Evolutionary conservation across 1,140 invertebrate genomes (phyloP).

Genomic region (Eciton burchellii): DNA sequence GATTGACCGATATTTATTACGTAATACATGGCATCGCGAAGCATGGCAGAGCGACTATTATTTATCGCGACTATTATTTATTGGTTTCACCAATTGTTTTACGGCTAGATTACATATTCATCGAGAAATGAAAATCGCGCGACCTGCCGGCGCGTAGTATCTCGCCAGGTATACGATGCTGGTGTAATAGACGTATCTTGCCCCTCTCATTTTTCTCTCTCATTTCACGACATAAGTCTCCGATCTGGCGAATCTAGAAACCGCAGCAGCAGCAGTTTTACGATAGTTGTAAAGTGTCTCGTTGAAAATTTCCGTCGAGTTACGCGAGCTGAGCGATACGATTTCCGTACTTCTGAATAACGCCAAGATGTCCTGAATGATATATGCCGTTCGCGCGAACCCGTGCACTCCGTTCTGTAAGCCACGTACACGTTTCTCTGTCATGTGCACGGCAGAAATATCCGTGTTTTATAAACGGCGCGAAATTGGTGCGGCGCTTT

Average conservation of each 20-base stretch:
- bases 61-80: slow-evolving; percentile 14
- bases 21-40: not conserved
- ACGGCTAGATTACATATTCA: slow-evolving; percentile 34
- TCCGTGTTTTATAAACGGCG: slow-evolving; percentile 26
- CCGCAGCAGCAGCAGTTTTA: slow-evolving; percentile 4
- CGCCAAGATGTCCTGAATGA: slow-evolving; percentile 31
- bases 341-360: slow-evolving; percentile 7
- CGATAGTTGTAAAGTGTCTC: slow-evolving; percentile 23
- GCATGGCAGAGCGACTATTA: slow-evolving; percentile 6
- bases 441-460: slow-evolving; percentile 7
- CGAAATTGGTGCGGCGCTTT: slow-evolving; percentile 1
- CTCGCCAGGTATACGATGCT: not conserved
- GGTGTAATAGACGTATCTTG: not conserved
- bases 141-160: not conserved
- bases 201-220: not conserved
- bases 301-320: slow-evolving; percentile 30
- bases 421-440: not conserved
- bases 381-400: not conserved
- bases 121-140: slow-evolving; percentile 24
- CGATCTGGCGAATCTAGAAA: not conserved
- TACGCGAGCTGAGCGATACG: not conserved
- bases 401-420: not conserved
- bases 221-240: not conserved
- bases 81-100: slow-evolving; percentile 15
- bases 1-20: not conserved